A percentile compares a stretch with the other conserved stretches of the same genome.
phyloP scores from a whole-genome alignment of 2,797 vertebrate species.

The Somateria mollissima region DNA sequence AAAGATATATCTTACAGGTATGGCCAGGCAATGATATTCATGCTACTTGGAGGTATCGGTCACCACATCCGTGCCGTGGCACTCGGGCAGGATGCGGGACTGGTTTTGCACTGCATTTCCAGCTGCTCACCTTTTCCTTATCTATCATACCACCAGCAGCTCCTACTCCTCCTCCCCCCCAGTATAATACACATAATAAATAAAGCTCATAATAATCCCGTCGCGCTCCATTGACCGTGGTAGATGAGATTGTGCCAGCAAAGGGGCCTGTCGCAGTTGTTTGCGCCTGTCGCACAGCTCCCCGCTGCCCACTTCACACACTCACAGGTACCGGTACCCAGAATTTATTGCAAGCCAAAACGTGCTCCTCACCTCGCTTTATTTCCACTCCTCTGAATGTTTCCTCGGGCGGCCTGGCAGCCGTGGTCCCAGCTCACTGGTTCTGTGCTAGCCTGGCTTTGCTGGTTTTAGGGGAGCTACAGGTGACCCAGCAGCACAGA shows the following conservation, averaged over 20 bases:
- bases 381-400: neutral
- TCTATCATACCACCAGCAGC: neutral
- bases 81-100: neutral
- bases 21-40: neutral
- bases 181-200: neutral
- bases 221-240: neutral
- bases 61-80: accelerated
- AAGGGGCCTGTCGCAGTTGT: neutral
- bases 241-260: constrained; percentile 2
- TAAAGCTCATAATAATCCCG: neutral
- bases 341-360: neutral
- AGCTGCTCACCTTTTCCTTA: neutral
- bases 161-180: neutral
- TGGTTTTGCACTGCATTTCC: neutral
- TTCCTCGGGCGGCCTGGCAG: neutral
- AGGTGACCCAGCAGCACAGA: neutral
- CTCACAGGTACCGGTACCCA: neutral
- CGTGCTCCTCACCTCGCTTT: neutral
- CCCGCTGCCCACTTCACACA: neutral
- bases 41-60: neutral
- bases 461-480: neutral
- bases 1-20: neutral
- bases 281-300: neutral
- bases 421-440: accelerated
- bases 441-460: neutral